A percentile compares a stretch with the other conserved stretches of the same genome.
Conservation (phyloP, 2,888 invertebrate genomes). For the Sialis fuliginosa region DNA sequence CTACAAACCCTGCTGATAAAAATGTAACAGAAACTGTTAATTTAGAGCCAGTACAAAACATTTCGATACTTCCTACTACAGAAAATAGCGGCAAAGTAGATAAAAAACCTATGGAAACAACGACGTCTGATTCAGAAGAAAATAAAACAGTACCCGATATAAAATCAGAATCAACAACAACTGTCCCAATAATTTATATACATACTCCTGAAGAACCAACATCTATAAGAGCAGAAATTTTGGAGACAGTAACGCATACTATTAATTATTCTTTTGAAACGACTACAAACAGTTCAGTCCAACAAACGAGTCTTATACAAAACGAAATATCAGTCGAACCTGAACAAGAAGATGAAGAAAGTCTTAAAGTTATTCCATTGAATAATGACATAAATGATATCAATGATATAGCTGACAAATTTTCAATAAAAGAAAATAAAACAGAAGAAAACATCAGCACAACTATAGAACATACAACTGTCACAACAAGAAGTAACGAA, state of each 20-base stretch:
- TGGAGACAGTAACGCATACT: slow-evolving; percentile 15
- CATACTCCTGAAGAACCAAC: slow-evolving; percentile 4
- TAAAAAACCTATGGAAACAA: too few species aligned
- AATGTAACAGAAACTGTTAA: slow-evolving; percentile 15
- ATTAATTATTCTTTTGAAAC: slow-evolving; percentile 9
- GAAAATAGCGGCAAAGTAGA: too few species aligned
- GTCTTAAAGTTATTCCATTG: not conserved
- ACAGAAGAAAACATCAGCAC: too few species aligned
- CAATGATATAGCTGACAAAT: not conserved
- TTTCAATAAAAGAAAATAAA: too few species aligned
- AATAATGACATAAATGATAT: not conserved
- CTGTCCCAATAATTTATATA: not conserved
- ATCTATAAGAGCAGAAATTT: slow-evolving; percentile 16
- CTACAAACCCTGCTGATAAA: slow-evolving; percentile 29
- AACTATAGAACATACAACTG: too few species aligned
- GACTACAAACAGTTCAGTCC: not conserved
- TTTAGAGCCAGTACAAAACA: not conserved
- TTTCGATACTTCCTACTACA: too few species aligned
- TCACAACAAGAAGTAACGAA: too few species aligned
- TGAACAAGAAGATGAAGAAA: not conserved
- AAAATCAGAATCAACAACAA: slow-evolving; percentile 2
- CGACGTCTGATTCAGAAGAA: too few species aligned
- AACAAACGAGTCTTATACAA: not conserved
- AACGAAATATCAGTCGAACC: not conserved
- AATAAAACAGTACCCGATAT: too few species aligned